These are phyloP conservation scores for Magallana gigas DNA, from an alignment of 1,140 invertebrate species.

Conservation along the genomic window DNA sequence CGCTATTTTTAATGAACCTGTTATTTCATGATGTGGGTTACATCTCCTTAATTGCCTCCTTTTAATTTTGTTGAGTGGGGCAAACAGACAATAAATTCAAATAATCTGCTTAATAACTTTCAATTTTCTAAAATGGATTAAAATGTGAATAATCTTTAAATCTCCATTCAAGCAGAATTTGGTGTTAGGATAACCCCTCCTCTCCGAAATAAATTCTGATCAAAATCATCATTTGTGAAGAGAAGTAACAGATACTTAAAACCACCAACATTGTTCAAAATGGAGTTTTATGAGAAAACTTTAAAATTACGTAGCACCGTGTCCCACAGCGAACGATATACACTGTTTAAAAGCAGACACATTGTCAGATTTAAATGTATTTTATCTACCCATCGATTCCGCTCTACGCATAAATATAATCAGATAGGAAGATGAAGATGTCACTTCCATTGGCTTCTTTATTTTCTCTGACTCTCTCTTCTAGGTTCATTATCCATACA, in stretches of 20 bases:
- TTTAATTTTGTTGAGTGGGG: too few relatives aligned
- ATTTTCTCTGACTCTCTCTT: not conserved
- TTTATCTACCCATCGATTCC: conserved; percentile 16
- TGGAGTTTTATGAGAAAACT: not conserved
- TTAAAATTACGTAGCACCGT: not conserved
- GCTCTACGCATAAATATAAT: conserved; percentile 26
- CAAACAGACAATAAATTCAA: not conserved
- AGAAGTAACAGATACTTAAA: not conserved
- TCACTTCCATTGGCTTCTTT: not conserved
- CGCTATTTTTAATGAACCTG: too few relatives aligned
- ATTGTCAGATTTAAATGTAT: conserved; percentile 20
- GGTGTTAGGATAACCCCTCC: not conserved
- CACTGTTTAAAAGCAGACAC: not conserved
- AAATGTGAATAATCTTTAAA: conserved; percentile 1
- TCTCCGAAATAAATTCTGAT: not conserved
- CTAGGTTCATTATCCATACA: conserved; percentile 19
- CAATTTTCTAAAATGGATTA: not conserved
- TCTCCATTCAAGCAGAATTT: not conserved
- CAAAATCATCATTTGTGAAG: not conserved
- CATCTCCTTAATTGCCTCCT: too few relatives aligned
- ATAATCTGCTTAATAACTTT: not conserved
- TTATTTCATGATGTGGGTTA: too few relatives aligned
- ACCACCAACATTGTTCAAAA: not conserved
- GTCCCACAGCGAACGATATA: not conserved
- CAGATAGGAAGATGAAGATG: conserved; percentile 27